phyloP scores from a whole-genome alignment of 1,140 invertebrate species.

The Zaprionus inermis region DNA sequence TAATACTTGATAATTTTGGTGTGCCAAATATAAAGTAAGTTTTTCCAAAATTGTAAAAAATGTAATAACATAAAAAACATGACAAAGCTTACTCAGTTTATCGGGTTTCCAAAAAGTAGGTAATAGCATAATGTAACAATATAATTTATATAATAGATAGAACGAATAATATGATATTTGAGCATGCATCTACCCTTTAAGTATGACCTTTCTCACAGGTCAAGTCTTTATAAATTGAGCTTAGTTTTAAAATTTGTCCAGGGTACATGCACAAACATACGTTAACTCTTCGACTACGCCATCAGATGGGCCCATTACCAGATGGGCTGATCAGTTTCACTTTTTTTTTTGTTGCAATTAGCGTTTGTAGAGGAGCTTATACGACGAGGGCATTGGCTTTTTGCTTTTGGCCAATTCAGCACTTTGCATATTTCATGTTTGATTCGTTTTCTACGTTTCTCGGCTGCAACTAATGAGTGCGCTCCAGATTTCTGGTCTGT shows the following conservation, averaged over 20 bases:
- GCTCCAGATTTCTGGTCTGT: slow-evolving; percentile 52
- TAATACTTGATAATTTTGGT: no score
- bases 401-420: slow-evolving; percentile 40
- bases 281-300: background rate
- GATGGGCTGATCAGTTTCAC: background rate
- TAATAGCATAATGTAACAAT: no score
- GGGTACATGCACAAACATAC: no score
- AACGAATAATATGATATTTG: no score
- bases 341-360: slow-evolving; percentile 13
- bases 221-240: no score
- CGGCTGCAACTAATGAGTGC: slow-evolving; percentile 64
- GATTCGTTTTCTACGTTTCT: slow-evolving; percentile 60
- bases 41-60: background rate
- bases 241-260: no score
- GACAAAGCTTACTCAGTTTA: no score
- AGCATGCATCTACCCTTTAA: no score
- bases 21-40: background rate
- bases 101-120: background rate
- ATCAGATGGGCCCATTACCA: slow-evolving; percentile 15
- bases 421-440: slow-evolving; percentile 71
- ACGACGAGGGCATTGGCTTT: background rate
- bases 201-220: no score
- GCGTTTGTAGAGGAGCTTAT: background rate
- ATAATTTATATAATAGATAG: no score
- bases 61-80: background rate